phyloP scores from a whole-genome alignment of 2,797 vertebrate species.

The Gallinago solitaria region DNA sequence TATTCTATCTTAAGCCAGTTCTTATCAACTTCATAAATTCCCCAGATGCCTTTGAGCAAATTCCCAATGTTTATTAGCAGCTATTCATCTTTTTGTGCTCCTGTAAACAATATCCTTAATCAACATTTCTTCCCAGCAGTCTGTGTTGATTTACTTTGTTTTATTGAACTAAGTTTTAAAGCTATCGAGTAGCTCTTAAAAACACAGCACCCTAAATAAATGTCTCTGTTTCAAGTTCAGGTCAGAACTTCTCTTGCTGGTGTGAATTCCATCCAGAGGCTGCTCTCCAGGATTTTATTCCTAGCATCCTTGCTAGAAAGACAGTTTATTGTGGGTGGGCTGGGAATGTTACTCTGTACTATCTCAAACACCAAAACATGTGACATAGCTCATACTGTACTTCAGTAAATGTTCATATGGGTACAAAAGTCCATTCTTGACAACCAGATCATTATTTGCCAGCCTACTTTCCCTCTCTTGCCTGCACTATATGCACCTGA shows the following conservation, averaged over 20 bases:
- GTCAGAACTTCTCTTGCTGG: not conserved
- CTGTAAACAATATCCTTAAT: constrained; percentile 52
- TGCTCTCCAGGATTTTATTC: constrained; percentile 9
- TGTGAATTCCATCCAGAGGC: constrained; percentile 13
- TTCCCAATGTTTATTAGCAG: constrained; percentile 45
- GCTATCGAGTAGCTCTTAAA: not conserved
- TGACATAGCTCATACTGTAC: not conserved
- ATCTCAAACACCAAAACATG: not conserved
- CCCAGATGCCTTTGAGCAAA: constrained; percentile 52
- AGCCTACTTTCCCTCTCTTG: not conserved
- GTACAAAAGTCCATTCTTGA: not conserved
- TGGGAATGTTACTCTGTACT: not conserved
- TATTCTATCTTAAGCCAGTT: constrained; percentile 39
- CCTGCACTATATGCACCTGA: not conserved
- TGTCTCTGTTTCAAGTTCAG: not conserved
- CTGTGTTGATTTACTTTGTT: constrained; percentile 32
- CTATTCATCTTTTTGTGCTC: constrained; percentile 42
- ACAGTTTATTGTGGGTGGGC: not conserved
- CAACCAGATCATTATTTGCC: not conserved
- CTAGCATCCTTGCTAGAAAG: not conserved
- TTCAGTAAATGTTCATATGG: not conserved
- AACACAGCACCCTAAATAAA: not conserved
- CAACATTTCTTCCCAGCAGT: constrained; percentile 31
- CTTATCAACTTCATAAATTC: constrained; percentile 51
- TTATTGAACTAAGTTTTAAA: constrained; percentile 30